These are phyloP conservation scores for Smittia aterrima DNA, from an alignment of 2,888 invertebrate genomes.

Conservation along the genomic window DNA sequence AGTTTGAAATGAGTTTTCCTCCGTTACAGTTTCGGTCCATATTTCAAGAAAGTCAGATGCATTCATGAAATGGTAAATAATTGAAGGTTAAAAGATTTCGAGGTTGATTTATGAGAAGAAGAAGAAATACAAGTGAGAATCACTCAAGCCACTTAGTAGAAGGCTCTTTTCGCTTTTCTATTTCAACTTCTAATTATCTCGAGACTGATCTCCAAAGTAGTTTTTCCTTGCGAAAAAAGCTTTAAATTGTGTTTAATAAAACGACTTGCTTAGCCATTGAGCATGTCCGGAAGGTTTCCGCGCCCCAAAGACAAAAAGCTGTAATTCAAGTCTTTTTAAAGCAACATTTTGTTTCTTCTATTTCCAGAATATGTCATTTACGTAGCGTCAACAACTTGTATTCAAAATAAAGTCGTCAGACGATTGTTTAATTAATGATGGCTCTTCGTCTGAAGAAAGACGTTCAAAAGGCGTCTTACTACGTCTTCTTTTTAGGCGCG, in stretches of 20 bases:
- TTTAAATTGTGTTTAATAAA: no score
- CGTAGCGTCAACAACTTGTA: background rate
- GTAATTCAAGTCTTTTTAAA: background rate
- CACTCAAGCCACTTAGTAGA: no score
- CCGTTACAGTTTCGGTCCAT: conserved; percentile 4
- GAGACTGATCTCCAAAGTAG: no score
- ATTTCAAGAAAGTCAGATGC: background rate
- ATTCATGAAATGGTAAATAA: background rate
- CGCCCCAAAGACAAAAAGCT: background rate
- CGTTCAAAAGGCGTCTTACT: conserved; percentile 86
- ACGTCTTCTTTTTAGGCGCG: conserved; percentile 93
- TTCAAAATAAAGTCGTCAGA: background rate
- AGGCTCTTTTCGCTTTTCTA: no score
- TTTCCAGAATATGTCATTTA: conserved; percentile 2
- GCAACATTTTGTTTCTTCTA: background rate
- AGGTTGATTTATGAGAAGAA: conserved; percentile 6
- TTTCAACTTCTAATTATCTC: no score
- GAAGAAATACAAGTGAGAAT: no score
- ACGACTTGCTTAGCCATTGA: background rate
- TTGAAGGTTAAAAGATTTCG: conserved; percentile 21
- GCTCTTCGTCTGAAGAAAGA: conserved; percentile 79
- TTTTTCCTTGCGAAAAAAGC: no score
- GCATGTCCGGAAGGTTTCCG: conserved; percentile 18
- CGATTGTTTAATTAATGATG: conserved; percentile 56
- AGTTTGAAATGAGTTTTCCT: background rate